phyloP scores from a whole-genome alignment of 2,888 invertebrate species.

The Sepiola atlantica region DNA sequence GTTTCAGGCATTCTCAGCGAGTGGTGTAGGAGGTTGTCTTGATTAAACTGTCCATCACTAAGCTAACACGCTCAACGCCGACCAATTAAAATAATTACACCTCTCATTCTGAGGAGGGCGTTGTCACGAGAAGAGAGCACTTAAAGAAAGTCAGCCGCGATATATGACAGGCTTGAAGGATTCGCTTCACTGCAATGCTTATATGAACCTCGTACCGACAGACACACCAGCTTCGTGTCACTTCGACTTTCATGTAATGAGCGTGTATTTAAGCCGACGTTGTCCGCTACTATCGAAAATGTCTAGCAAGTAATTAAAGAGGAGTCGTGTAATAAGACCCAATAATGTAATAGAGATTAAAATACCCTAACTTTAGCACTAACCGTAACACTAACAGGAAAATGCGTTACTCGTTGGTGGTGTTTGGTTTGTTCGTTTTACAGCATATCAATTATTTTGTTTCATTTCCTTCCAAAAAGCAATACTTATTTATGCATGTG shows the following conservation, averaged over 20 bases:
- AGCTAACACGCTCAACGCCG: not conserved
- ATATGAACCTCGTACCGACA: not conserved
- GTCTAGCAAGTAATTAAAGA: not conserved
- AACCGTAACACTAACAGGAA: too few relatives aligned
- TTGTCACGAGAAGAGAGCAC: not conserved
- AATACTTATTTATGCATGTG: too few relatives aligned
- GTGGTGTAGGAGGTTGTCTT: not conserved
- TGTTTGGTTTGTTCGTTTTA: too few relatives aligned
- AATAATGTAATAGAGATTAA: not conserved
- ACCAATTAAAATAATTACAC: not conserved
- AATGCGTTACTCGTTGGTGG: too few relatives aligned
- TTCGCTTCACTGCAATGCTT: not conserved
- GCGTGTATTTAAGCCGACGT: not conserved
- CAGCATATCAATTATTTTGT: too few relatives aligned
- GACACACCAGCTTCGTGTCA: not conserved
- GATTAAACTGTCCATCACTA: not conserved
- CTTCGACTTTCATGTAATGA: not conserved
- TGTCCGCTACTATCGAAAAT: not conserved
- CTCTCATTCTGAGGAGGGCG: not conserved
- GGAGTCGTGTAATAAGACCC: not conserved
- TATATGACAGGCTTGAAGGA: not conserved
- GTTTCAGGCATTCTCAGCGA: not conserved
- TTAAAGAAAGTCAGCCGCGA: not conserved
- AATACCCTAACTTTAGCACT: not conserved
- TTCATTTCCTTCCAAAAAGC: too few relatives aligned